Percentiles rank a stretch among this genome's conserved stretches.
Conservation (phyloP, 1,140 invertebrate genomes). For the Tetraneura akinire region DNA sequence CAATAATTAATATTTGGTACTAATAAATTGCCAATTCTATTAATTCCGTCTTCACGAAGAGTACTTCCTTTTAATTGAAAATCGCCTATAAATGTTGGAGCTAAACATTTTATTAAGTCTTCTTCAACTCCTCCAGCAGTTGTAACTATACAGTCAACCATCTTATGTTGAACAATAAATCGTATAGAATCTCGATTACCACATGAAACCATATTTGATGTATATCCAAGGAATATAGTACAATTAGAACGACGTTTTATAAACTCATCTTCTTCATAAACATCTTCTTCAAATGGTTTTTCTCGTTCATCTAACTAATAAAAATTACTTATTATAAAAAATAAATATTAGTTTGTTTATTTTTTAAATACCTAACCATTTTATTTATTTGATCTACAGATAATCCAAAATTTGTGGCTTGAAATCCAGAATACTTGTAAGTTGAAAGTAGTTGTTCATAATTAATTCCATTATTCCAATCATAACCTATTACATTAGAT, state of each 20-base stretch:
- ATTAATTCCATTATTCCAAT: conserved; percentile 91
- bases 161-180: conserved; percentile 86
- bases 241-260: conserved; percentile 79
- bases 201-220: conserved; percentile 95
- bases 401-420: conserved; percentile 92
- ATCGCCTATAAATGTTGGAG: conserved; percentile 89
- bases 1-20: conserved; percentile 99
- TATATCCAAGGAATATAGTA: conserved; percentile 97
- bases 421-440: conserved; percentile 86
- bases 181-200: conserved; percentile 89
- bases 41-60: conserved; percentile 86
- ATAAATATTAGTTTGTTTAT: conserved; percentile 17
- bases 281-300: conserved; percentile 69
- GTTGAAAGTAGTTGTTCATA: conserved; percentile 81
- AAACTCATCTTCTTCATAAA: conserved; percentile 78
- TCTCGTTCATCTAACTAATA: conserved; percentile 64
- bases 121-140: conserved; percentile 98
- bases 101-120: conserved; percentile 98
- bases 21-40: conserved; percentile 95
- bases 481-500: conserved; percentile 67
- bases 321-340: conserved; percentile 20
- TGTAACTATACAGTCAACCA: conserved; percentile 95
- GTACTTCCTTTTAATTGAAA: conserved; percentile 80
- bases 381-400: conserved; percentile 88
- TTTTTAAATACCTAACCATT: conserved; percentile 75